These are phyloP conservation scores for Daphoenositta chrysoptera DNA, from an alignment of 2,113 vertebrate genomes.

Conservation along the genomic window DNA sequence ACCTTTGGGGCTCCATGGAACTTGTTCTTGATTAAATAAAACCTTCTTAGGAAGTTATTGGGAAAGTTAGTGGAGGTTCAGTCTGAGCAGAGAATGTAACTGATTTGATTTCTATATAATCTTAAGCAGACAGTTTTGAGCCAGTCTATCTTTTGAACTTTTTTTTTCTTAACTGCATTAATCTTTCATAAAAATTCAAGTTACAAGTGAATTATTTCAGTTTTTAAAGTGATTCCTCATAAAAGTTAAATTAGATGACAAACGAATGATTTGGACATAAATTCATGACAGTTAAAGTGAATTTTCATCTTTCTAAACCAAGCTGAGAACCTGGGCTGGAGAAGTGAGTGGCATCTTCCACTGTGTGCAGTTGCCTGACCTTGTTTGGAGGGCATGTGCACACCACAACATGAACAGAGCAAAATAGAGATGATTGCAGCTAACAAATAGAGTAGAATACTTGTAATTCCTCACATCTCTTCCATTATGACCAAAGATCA, in stretches of 20 bases:
- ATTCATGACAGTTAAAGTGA: not conserved
- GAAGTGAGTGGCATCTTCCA: not conserved
- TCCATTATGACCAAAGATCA: not conserved
- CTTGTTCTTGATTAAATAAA: slow-evolving; percentile 63
- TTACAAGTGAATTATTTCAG: slow-evolving; percentile 8
- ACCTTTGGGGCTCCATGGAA: slow-evolving; percentile 60
- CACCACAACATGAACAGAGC: not conserved
- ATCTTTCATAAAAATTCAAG: not conserved
- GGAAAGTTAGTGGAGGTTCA: slow-evolving; percentile 35
- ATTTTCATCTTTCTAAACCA: not conserved
- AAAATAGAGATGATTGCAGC: not conserved
- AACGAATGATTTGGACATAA: not conserved
- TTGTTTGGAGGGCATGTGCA: not conserved
- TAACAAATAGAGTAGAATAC: not conserved
- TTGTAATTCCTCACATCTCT: not conserved
- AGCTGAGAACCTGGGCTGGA: not conserved
- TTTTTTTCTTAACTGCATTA: not conserved
- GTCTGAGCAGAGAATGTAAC: slow-evolving; percentile 32
- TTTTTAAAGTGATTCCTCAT: not conserved
- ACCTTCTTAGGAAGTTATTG: slow-evolving; percentile 51
- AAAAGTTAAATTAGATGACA: slow-evolving; percentile 17
- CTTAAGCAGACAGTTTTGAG: slow-evolving; percentile 7
- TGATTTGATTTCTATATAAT: slow-evolving; percentile 33
- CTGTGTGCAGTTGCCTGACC: not conserved
- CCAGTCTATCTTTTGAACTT: not conserved